Percentiles rank a stretch among this genome's conserved stretches.
These are phyloP conservation scores for Apeltes quadracus DNA, from an alignment of 2,113 vertebrate species.

Conservation along the genomic window DNA sequence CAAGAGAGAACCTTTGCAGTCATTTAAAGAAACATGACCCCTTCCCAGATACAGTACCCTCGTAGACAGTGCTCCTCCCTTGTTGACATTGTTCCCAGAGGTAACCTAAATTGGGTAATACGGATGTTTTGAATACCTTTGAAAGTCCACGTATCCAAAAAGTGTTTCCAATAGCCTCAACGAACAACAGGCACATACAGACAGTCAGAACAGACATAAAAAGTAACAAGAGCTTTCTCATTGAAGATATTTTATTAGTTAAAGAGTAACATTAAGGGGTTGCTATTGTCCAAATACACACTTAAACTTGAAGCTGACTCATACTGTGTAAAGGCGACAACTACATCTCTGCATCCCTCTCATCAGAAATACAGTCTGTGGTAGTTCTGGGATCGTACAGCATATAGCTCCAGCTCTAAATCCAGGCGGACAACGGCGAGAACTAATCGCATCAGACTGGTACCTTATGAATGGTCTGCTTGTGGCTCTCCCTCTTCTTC, in stretches of 20 bases:
- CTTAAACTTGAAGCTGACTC: neutral
- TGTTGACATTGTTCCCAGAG: neutral
- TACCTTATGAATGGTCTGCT: conserved; percentile 94
- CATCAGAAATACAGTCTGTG: neutral
- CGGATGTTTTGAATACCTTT: neutral
- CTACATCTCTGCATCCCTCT: neutral
- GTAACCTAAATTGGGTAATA: neutral
- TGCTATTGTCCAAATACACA: neutral
- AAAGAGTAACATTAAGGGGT: neutral
- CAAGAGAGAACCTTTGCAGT: conserved; percentile 19
- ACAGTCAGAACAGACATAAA: neutral
- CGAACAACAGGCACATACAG: conserved; percentile 5
- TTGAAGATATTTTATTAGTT: neutral
- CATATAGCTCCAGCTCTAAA: neutral
- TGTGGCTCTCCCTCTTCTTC: conserved; percentile 94
- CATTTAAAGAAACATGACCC: conserved; percentile 15
- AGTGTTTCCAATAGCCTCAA: neutral
- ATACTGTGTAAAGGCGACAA: neutral
- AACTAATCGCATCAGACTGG: neutral
- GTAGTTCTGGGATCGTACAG: neutral
- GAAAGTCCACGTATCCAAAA: conserved; percentile 6
- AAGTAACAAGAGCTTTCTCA: neutral
- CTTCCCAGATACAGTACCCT: neutral
- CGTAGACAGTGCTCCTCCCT: neutral
- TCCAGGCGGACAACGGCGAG: conserved; percentile 26